Evolutionary conservation across 2,113 vertebrate genomes (phyloP).

Genomic region (Eulacestoma nigropectus): DNA sequence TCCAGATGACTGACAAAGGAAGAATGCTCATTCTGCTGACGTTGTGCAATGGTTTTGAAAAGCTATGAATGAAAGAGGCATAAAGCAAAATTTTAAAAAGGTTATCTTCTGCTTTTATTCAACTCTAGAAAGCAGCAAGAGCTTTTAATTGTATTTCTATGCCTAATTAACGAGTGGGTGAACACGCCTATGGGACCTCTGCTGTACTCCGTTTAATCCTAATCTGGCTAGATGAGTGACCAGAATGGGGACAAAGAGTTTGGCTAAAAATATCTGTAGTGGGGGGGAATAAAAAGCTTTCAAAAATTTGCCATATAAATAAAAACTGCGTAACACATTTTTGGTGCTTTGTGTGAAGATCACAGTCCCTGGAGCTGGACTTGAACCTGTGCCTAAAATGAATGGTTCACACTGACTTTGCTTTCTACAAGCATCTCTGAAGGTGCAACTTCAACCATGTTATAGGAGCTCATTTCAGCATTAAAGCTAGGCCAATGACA

Average conservation of each 20-base stretch:
- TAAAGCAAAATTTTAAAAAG: background rate
- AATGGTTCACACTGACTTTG: background rate
- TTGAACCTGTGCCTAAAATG: background rate
- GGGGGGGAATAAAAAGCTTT: background rate
- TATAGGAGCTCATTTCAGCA: background rate
- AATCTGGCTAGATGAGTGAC: background rate
- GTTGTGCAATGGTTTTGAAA: background rate
- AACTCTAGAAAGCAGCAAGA: background rate
- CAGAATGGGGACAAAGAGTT: background rate
- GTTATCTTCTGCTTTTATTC: background rate
- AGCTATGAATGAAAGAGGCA: background rate
- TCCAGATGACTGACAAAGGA: background rate
- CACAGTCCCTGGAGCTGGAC: background rate
- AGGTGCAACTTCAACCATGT: background rate
- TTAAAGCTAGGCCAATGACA: background rate
- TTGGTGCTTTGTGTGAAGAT: background rate
- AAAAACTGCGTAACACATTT: background rate
- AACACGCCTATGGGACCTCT: background rate
- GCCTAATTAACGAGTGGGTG: background rate
- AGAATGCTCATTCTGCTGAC: background rate
- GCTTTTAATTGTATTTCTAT: background rate
- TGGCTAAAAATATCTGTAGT: background rate
- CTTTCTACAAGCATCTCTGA: background rate
- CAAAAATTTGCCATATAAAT: background rate
- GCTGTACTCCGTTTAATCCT: background rate